Evolutionary conservation across 2,888 invertebrate genomes (phyloP), one percentile per base, ranked within the genome.

Genomic region (Cryptophagus acutangulus): DNA sequence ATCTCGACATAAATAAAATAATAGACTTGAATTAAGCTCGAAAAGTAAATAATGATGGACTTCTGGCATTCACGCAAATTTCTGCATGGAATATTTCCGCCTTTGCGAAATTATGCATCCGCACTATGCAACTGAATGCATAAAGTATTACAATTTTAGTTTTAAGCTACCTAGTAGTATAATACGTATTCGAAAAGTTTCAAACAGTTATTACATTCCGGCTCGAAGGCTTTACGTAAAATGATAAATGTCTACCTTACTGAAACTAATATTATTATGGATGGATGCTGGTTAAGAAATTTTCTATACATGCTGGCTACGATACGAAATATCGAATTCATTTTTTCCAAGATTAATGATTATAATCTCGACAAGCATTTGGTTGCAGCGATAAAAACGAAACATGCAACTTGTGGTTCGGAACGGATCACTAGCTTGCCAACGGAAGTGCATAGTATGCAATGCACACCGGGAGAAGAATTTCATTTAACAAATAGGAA

Each of bases 211-310:
- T 31, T 31, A 31, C 31, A 31, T 31, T 31, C 31, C 31, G 12
- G 4, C 8, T 12, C 4, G 28, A 28, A 20, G 28, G 31, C 13
- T 13, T 31, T 31, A 31, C 31, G 16, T 31, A 13, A 31, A 31
- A 31, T 31, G 31, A 31, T 31, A 31, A 31, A 31, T 31, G 31
- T 31, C 31, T 31, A 16, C 31, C 31, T 10, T 20, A 31, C 15
- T 31, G 31, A 31, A 31, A 31, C 31, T 31, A 31, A 31, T 31
- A 31, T 31, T 31, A 31, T 31, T 14, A 31, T 31, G 16, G 31
- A n/a, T n/a, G n/a, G n/a, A n/a, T n/a, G n/a, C n/a, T n/a, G n/a
- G n/a, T n/a, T 31, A 31, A 31, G 31, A 31, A 31, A 31, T 31
- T 31, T 31, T 10, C 28, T 12, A 6, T 4, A 28, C 8, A 28